Evolutionary conservation across 2,113 vertebrate species (phyloP).

Genomic region (Pelecanus crispus): DNA sequence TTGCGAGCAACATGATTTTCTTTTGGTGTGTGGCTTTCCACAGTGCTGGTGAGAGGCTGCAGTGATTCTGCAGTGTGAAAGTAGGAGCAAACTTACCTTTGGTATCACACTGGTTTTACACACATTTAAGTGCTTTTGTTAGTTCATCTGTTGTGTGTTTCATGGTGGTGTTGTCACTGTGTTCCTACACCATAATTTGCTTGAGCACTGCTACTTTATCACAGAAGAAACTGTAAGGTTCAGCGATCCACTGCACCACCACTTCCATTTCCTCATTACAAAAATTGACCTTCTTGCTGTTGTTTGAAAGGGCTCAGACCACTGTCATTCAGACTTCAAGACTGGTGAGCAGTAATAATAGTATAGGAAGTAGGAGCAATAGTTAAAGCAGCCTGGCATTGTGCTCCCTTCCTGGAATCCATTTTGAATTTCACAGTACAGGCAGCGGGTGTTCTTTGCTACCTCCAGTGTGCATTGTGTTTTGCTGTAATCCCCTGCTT

Average conservation of each 20-base stretch:
- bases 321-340: constrained; percentile 79
- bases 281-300: constrained; percentile 78
- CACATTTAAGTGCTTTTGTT: constrained; percentile 46
- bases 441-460: constrained; percentile 60
- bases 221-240: constrained; percentile 72
- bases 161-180: constrained; percentile 63
- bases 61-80: background rate
- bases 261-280: constrained; percentile 83
- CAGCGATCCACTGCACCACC: constrained; percentile 66
- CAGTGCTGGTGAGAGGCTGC: background rate
- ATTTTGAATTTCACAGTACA: constrained; percentile 71
- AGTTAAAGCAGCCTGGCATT: constrained; percentile 53
- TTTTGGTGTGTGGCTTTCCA: background rate
- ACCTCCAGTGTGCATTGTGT: constrained; percentile 47
- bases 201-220: constrained; percentile 57
- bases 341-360: constrained; percentile 75
- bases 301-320: constrained; percentile 80
- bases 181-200: constrained; percentile 73
- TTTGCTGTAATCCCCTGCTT: constrained; percentile 65
- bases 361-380: constrained; percentile 70
- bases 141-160: constrained; percentile 43
- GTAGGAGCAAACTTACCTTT: constrained; percentile 1
- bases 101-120: constrained; percentile 34
- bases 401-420: constrained; percentile 69
- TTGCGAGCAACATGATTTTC: background rate